Evolutionary conservation across 2,113 vertebrate species (phyloP).

Genomic region (Candoia aspera): DNA sequence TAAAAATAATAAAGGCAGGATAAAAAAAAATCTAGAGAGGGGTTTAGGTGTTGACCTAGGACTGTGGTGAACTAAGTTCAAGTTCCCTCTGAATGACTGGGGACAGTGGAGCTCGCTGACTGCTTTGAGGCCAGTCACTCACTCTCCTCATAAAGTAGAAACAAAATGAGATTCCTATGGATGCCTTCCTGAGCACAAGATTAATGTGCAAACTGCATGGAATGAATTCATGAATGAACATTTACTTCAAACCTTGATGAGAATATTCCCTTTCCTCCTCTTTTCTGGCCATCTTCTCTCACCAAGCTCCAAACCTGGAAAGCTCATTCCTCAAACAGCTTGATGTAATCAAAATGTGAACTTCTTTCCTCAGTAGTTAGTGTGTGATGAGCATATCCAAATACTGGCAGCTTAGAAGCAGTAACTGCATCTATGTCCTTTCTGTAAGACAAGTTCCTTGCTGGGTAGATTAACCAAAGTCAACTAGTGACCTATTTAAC

Average conservation of each 20-base stretch:
- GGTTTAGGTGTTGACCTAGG: background rate
- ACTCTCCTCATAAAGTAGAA: background rate
- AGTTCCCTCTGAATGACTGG: background rate
- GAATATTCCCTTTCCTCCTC: background rate
- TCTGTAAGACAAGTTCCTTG: conserved; percentile 42
- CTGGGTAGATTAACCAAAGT: conserved; percentile 52
- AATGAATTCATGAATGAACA: background rate
- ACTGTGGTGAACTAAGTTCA: background rate
- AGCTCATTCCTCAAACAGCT: background rate
- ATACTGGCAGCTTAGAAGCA: conserved; percentile 41
- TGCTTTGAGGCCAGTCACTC: background rate
- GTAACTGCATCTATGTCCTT: conserved; percentile 8
- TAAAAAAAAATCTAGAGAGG: too few relatives aligned
- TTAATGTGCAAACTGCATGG: background rate
- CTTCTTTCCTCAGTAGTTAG: background rate
- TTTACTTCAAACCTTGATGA: background rate
- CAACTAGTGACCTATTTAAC: conserved; percentile 45
- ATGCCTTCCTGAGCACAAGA: background rate
- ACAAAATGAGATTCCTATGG: background rate
- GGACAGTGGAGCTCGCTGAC: background rate
- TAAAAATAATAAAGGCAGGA: too few relatives aligned
- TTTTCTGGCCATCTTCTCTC: background rate
- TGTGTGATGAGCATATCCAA: background rate
- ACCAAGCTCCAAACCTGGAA: background rate
- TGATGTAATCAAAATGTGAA: background rate